Conservation (phyloP, 2,797 vertebrate genomes). For the Amazona ochrocephala region DNA sequence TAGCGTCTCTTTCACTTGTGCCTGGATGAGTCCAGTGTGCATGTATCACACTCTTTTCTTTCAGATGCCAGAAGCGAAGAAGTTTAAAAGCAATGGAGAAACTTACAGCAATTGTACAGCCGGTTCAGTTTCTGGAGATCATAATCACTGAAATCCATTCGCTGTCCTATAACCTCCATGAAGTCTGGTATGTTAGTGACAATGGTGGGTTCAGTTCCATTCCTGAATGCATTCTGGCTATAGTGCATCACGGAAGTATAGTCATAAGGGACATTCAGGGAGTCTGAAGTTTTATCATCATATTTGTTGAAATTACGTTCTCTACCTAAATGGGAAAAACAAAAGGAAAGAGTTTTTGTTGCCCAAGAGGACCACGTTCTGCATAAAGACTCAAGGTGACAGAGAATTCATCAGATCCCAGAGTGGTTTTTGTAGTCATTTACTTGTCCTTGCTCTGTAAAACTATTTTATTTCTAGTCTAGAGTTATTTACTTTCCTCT, state of each 20-base stretch:
- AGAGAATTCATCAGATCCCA: not conserved
- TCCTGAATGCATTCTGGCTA: constrained; percentile 87
- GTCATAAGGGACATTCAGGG: constrained; percentile 90
- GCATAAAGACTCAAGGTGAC: not conserved
- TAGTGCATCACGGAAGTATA: constrained; percentile 98
- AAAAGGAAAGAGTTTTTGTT: not conserved
- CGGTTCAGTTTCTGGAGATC: constrained; percentile 88
- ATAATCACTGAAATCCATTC: constrained; percentile 93
- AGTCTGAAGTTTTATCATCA: constrained; percentile 82
- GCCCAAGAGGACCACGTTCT: not conserved
- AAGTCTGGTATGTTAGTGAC: constrained; percentile 89
- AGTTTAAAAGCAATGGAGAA: not conserved
- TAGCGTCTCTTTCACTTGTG: not conserved
- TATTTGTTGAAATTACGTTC: constrained; percentile 88
- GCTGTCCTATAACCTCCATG: constrained; percentile 89
- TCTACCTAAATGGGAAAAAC: constrained; percentile 75
- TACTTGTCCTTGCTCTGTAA: not conserved
- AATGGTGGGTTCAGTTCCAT: constrained; percentile 86
- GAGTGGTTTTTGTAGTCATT: not conserved
- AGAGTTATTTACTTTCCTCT: not conserved
- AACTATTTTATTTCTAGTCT: not conserved
- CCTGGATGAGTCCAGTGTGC: not conserved
- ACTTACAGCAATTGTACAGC: constrained; percentile 93
- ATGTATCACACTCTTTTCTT: not conserved
- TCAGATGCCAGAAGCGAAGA: not conserved